Conservation (phyloP, 92 coral and sea anemone species). For the Phymanthus crucifer region DNA sequence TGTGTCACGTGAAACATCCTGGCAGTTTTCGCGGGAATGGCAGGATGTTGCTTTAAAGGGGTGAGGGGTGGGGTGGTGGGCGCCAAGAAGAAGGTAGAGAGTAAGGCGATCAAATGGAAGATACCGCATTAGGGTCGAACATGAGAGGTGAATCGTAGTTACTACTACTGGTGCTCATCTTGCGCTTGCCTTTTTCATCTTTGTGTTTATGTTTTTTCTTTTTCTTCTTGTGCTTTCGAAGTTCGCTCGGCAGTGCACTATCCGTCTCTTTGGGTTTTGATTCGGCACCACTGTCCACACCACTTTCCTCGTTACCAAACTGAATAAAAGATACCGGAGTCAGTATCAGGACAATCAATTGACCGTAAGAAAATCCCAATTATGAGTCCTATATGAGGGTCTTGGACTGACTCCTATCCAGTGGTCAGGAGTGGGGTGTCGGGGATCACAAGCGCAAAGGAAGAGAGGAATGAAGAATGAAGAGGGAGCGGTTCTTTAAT, state of each 20-base stretch:
- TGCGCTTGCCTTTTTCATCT: constrained; percentile 79
- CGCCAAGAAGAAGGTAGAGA: not conserved
- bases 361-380: too few relatives aligned
- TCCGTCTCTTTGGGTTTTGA: constrained; percentile 55
- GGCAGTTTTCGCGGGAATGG: too few relatives aligned
- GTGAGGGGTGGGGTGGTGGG: not conserved
- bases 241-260: constrained; percentile 49
- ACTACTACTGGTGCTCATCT: constrained; percentile 89
- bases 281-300: constrained; percentile 78
- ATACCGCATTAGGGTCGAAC: constrained; percentile 49
- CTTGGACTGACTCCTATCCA: too few relatives aligned
- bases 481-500: too few relatives aligned
- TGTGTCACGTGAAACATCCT: too few relatives aligned
- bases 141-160: constrained; percentile 85
- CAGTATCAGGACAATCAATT: not conserved
- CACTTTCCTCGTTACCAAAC: constrained; percentile 87
- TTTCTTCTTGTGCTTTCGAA: constrained; percentile 90
- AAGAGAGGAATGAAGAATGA: too few relatives aligned
- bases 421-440: too few relatives aligned
- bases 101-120: constrained; percentile 13
- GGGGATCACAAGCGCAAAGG: too few relatives aligned
- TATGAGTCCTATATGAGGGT: too few relatives aligned
- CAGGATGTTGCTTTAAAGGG: not conserved
- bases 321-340: constrained; percentile 32
- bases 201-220: constrained; percentile 84